Base-by-base conservation (phyloP, 35 echinoderm and acorn worm genomes). In the Ophiothrix spiculata region DNA sequence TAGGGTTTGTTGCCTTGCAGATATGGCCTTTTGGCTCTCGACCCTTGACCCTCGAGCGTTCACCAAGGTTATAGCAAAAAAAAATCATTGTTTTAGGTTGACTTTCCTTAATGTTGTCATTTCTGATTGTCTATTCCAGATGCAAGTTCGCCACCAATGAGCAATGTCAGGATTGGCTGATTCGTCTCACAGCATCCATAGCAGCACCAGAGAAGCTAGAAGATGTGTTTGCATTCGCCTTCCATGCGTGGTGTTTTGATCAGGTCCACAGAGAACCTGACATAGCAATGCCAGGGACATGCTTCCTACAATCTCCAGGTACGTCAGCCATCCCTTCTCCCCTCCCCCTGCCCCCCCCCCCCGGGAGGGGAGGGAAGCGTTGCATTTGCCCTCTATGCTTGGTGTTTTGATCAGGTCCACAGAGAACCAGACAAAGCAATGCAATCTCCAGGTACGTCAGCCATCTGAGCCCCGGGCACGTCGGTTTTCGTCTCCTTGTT, bases 191-290 rank as follows among this genome's bases (percentile, higher is more conserved):
- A 23, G 74, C 77, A 34, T 32, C 38, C 0, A 88, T 83, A 16
- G 75, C 75, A 36, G 46, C 90, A 39, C 93, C 93, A 21, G 78
- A 40, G 4, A 81, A 85, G 36, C 49, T 96, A 56, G 86, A 80
- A 35, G 93, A 96, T 38, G 78, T 96, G 17, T 96, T 96, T 86
- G 93, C 93, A 3, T 96, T 96, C 54, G 82, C 86, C 39, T 96
- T 96, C 69, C 93, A 96, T 80, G 93, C 93, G 40, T 96, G 90
- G 90, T 96, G 93, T 40, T 96, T 96, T 75, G 90, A 91, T 38
- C 73, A 90, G 29, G 75, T 77, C 8, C 83, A 80, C 32, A 69
- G 83, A 3, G 89, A 86, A 12, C 56, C 16, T 23, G 90, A 91
- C 32, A 21, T 32, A 46, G 19, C 46, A n/a, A 40, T 33, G 17